phyloP scores from a whole-genome alignment of 2,888 invertebrate genomes.

The Phalera bucephala region DNA sequence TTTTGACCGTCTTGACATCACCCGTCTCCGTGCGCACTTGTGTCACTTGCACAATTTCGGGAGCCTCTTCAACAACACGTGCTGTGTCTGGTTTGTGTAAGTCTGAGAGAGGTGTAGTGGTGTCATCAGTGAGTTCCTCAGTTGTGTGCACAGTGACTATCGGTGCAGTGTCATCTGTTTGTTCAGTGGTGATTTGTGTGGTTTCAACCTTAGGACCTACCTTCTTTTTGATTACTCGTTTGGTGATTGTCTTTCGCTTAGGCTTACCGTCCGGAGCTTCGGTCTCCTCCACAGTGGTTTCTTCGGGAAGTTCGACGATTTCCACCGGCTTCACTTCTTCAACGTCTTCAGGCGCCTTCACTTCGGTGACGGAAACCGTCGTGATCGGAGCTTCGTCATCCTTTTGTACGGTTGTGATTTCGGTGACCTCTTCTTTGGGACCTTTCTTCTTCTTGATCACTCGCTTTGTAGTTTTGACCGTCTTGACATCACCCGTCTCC shows the following conservation, averaged over 20 bases:
- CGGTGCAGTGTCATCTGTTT: conserved; percentile 36
- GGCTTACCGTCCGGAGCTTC: conserved; percentile 38
- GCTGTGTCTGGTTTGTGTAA: conserved; percentile 12
- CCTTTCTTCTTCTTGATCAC: conserved; percentile 67
- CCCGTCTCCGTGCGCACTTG: conserved; percentile 41
- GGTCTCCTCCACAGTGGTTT: conserved; percentile 39
- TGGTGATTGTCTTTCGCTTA: conserved; percentile 48
- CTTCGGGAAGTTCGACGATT: conserved; percentile 50
- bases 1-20: conserved; percentile 24
- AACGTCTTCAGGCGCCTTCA: conserved; percentile 51
- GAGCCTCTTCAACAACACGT: conserved; percentile 24
- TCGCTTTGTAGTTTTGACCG: conserved; percentile 60
- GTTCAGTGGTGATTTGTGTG: conserved; percentile 27
- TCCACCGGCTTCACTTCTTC: conserved; percentile 13
- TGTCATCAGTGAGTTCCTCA: conserved; percentile 33
- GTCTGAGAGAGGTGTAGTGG: conserved; percentile 20
- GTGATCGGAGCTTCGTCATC: conserved; percentile 51
- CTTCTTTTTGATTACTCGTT: conserved; percentile 60
- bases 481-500: conserved; percentile 44
- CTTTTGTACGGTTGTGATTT: conserved; percentile 61
- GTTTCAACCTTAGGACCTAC: conserved; percentile 45
- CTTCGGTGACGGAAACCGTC: conserved; percentile 45
- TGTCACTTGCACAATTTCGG: conserved; percentile 22
- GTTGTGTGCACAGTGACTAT: conserved; percentile 56
- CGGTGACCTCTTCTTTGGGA: conserved; percentile 63